These are phyloP conservation scores for rabbit (Oryctolagus cuniculus) DNA, from an alignment of 2,113 vertebrate species.

Conservation along the genomic window DNA sequence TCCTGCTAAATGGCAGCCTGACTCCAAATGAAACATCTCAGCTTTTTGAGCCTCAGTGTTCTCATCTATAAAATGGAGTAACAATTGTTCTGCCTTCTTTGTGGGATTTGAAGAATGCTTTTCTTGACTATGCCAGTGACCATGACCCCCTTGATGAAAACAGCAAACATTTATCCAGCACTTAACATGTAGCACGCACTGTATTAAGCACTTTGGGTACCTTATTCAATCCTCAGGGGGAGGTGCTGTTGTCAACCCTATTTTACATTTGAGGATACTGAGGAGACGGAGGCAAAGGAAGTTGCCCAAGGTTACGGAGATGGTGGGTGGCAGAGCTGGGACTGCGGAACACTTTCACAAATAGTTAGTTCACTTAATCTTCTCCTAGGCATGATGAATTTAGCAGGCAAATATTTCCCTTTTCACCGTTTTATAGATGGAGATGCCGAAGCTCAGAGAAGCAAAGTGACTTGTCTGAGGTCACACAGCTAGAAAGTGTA, in stretches of 20 bases:
- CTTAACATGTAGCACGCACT: not conserved
- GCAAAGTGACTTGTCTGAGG: not conserved
- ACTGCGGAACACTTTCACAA: not conserved
- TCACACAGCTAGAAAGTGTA: not conserved
- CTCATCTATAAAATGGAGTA: not conserved
- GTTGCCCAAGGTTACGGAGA: not conserved
- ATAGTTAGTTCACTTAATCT: constrained; percentile 11
- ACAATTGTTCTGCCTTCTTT: not conserved
- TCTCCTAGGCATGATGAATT: constrained; percentile 8
- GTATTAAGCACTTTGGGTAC: not conserved
- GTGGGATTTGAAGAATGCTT: constrained; percentile 24
- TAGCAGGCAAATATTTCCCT: not conserved
- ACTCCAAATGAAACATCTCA: not conserved
- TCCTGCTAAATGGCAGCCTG: not conserved
- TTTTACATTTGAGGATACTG: constrained; percentile 13
- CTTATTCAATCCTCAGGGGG: not conserved
- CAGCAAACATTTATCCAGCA: not conserved
- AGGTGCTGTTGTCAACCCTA: not conserved
- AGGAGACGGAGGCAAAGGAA: constrained; percentile 26
- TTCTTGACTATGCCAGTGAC: not conserved
- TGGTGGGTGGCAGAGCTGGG: not conserved
- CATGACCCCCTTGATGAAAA: not conserved
- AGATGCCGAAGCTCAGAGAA: constrained; percentile 12
- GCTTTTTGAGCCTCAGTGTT: constrained; percentile 5
- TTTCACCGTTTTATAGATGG: constrained; percentile 15